Base-by-base conservation (phyloP, 2,797 vertebrate species). In the Adrianichthys oophorus region DNA sequence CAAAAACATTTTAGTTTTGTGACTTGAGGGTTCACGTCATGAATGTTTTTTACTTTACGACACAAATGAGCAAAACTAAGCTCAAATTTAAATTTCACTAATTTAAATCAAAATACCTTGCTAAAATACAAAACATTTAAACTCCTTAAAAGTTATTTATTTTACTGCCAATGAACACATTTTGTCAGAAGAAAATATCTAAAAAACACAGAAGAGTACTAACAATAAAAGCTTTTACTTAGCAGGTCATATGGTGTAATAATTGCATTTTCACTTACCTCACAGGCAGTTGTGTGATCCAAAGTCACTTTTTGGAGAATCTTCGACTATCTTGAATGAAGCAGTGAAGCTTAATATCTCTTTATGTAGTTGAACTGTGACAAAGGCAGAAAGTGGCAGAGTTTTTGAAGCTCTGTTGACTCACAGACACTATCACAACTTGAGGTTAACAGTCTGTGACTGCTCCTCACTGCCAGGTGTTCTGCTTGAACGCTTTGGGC, bases 381-480 rank as follows among this genome's bases (percentile, higher is more conserved):
- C 74, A 84, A 87, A 78, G 72, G 65, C 59, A 82, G 73, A 74
- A 40, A 26, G 66, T 67, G 68, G 76, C 51, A 68, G 73, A 76
- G 80, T 83, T 79, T 87, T 79, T 88, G 81, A 91, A 83, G 89
- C 82, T 86, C 82, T 70, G 76, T 76, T 90, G 85, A 84, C 82
- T 90, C 74, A 76, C 80, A 83, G 80, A 88, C 82, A 85, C 85
- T 84, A 89, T 84, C 87, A 86, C 68, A 85, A 86, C 76, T 89
- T 89, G 91, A 90, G 91, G 91, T 92, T 91, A 93, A 92, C 93
- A 79, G 90, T 65, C 78, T 92, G 89, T 92, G 90, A 92, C 92
- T 90, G 87, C 76, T 79, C 81, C 79, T 85, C 65, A 67, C 80
- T 82, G 84, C 82, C 91, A 92, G 91, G 87, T 93, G 91, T 68